A percentile compares a stretch with the other conserved stretches of the same genome.
phyloP scores from a whole-genome alignment of 1,140 invertebrate species.

The Drosophila lowei region DNA sequence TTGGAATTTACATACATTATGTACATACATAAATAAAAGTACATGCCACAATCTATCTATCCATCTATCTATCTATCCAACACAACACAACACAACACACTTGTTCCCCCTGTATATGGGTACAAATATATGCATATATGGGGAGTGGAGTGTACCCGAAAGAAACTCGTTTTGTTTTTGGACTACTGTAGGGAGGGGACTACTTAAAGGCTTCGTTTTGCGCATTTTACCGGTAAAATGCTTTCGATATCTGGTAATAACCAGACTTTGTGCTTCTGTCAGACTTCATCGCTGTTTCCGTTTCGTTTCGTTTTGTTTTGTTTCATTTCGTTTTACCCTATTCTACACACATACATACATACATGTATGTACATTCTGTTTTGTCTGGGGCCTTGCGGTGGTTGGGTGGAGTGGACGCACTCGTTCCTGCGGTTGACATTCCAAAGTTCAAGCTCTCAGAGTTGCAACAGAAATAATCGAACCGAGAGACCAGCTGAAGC shows the following conservation, averaged over 20 bases:
- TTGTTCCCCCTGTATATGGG: neutral
- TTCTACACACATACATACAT: neutral
- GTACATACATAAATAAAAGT: neutral
- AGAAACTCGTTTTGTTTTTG: slow-evolving; percentile 38
- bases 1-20: slow-evolving; percentile 14
- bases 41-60: slow-evolving; percentile 30
- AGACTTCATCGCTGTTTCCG: slow-evolving; percentile 33
- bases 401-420: neutral
- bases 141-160: neutral
- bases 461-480: neutral
- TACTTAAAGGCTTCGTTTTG: slow-evolving; percentile 51
- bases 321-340: slow-evolving; percentile 4
- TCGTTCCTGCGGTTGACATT: neutral
- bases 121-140: slow-evolving; percentile 26
- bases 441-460: slow-evolving; percentile 5
- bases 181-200: slow-evolving; percentile 9
- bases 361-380: neutral
- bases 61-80: slow-evolving; percentile 6
- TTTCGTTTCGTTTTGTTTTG: slow-evolving; percentile 16
- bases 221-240: slow-evolving; percentile 40
- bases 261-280: slow-evolving; percentile 35
- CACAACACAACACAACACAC: too few relatives aligned
- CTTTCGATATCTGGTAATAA: slow-evolving; percentile 49
- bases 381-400: neutral
- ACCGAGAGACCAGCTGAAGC: neutral